Conservation (phyloP, 2,113 vertebrate genomes). For the Melanerpes formicivorus region DNA sequence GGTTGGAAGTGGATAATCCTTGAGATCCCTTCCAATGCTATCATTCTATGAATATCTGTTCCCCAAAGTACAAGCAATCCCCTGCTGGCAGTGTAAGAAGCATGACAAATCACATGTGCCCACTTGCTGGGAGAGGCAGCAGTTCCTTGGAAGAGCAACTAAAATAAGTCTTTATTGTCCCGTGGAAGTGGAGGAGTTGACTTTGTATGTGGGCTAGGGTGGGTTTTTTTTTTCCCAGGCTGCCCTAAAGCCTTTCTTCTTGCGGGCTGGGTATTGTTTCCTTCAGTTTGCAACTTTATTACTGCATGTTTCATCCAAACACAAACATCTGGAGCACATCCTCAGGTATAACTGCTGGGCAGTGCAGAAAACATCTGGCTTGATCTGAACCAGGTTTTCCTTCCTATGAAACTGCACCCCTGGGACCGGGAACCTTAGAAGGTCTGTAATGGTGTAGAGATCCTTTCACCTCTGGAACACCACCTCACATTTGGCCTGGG, state of each 20-base stretch:
- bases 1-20: no score
- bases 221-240: background rate
- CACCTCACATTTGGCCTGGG: background rate
- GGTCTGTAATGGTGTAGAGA: conserved; percentile 1
- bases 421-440: conserved; percentile 29
- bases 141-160: conserved; percentile 16
- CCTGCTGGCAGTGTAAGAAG: background rate
- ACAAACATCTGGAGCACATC: conserved; percentile 78
- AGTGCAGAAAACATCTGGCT: conserved; percentile 23
- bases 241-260: conserved; percentile 19
- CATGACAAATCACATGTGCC: background rate
- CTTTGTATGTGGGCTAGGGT: background rate
- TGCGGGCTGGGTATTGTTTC: conserved; percentile 43
- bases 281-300: conserved; percentile 74
- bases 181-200: background rate
- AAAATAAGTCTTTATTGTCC: background rate
- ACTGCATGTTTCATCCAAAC: conserved; percentile 60
- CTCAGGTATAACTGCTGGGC: conserved; percentile 74
- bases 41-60: background rate
- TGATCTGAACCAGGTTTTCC: conserved; percentile 58
- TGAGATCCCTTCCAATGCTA: no score
- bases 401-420: conserved; percentile 16
- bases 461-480: conserved; percentile 37
- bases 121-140: background rate
- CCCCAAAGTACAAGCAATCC: background rate